Evolutionary conservation across 1,140 invertebrate species (phyloP).

Genomic region (Metaphire vulgaris): DNA sequence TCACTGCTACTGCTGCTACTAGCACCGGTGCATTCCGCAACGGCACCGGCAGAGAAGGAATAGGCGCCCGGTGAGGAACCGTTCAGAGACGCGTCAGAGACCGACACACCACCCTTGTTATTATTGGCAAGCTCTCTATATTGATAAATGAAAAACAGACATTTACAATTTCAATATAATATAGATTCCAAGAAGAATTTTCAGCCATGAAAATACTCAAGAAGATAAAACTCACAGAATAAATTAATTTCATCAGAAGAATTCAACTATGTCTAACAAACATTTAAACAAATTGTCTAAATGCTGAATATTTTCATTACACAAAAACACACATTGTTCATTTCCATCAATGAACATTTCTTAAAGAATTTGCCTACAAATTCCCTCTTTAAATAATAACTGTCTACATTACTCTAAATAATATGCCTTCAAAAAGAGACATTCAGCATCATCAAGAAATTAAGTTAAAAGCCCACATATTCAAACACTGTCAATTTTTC

Average conservation of each 20-base stretch:
- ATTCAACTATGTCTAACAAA: not conserved
- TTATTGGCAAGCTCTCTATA: conserved; percentile 6
- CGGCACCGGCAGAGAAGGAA: not conserved
- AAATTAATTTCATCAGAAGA: not conserved
- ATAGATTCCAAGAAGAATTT: not conserved
- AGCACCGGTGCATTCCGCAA: not conserved
- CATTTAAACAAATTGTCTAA: not conserved
- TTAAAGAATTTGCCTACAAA: too few relatives aligned
- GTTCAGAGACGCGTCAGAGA: conserved; percentile 1
- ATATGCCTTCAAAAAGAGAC: too few relatives aligned
- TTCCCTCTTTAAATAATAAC: too few relatives aligned
- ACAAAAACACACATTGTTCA: too few relatives aligned
- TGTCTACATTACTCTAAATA: too few relatives aligned
- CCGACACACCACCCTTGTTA: conserved; percentile 7
- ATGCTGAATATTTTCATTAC: too few relatives aligned
- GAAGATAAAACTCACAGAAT: not conserved
- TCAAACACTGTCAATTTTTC: too few relatives aligned
- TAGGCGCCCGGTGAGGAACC: not conserved
- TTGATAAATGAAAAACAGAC: conserved; percentile 10
- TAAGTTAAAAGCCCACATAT: too few relatives aligned
- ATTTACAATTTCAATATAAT: not conserved
- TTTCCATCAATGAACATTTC: too few relatives aligned
- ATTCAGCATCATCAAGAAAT: too few relatives aligned
- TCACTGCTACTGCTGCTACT: not conserved
- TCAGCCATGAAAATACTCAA: not conserved